Base-by-base conservation (phyloP, 2,113 vertebrate species). In the Cottus gobio region DNA sequence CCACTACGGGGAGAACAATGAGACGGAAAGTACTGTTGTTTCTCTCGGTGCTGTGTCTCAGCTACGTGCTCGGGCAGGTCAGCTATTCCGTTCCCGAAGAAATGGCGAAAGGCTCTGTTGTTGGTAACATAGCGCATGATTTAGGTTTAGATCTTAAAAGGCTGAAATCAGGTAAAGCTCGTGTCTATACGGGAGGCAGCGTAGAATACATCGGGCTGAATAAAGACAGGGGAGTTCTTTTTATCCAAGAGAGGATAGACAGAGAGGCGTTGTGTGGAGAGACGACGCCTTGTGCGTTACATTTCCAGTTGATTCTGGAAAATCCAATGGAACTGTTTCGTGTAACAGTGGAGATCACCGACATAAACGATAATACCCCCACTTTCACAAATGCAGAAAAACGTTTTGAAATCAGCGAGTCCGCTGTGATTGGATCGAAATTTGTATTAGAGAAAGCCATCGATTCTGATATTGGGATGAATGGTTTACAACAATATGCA, bases 1-100 rank as follows among this genome's bases (percentile, higher is more conserved):
- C 58, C 50, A 77, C 30, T 2, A 31, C 65, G 1, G 24, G 44
- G 11, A 56, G 80, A 74, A 90, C 82, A 91, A 92, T 91, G 90
- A 71, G 63, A 80, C 69, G 87, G 85, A 90, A 88, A 88, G 84
- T 92, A 66, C 65, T 85, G 84, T 83, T 91, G 20, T 81, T 86
- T 75, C 48, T 92, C 28, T 73, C 57, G 63, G n/a, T 61, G 8
- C 42, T 90, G 0, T 85, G 31, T 65, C 36, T 90, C 37, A 18
- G 52, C 58, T 50, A 2, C 3, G 83, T 48, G 26, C 24, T 42
- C 16, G 89, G 78, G 0, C 91, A 95, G 77, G 92, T 95, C 85
- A 91, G 83, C 30, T 96, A 95, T 58, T 93, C 94, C 0, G 76
- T 96, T 68, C 93, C 94, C 0, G 95, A 96, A 71, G 95, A 96